phyloP scores from a whole-genome alignment of 2,888 invertebrate genomes.

The Machimus atricapillus region DNA sequence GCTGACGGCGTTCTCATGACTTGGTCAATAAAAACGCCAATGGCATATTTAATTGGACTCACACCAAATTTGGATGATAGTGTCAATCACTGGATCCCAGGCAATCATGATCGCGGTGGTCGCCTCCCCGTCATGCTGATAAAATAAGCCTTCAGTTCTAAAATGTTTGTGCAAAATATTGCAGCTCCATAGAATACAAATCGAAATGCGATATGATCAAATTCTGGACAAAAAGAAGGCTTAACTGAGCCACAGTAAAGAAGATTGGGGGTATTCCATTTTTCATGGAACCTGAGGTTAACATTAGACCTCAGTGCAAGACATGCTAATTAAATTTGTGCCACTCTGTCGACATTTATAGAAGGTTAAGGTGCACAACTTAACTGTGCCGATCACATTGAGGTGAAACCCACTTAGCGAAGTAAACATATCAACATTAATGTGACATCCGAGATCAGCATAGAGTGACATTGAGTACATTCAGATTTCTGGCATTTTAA shows the following conservation, averaged over 20 bases:
- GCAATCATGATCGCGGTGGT: neutral
- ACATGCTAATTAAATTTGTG: neutral
- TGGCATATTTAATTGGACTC: neutral
- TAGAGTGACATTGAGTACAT: neutral
- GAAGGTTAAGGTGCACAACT: neutral
- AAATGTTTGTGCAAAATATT: neutral
- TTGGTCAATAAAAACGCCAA: neutral
- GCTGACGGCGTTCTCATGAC: neutral
- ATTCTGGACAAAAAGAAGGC: neutral
- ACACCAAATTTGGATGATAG: slow-evolving; percentile 2
- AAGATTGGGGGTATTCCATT: neutral
- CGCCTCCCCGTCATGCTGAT: neutral
- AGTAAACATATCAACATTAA: neutral
- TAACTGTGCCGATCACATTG: neutral
- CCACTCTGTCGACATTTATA: neutral
- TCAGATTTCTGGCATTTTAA: neutral
- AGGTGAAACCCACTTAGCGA: neutral
- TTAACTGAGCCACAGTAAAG: neutral
- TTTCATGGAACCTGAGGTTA: neutral
- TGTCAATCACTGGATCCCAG: neutral
- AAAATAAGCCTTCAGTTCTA: neutral
- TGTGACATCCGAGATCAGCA: neutral
- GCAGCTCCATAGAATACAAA: neutral
- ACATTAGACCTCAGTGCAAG: neutral
- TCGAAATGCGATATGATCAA: neutral